Percentiles rank a stretch among this genome's conserved stretches.
Conservation (phyloP, 1,140 invertebrate genomes). For the Centruroides sculpturatus region DNA sequence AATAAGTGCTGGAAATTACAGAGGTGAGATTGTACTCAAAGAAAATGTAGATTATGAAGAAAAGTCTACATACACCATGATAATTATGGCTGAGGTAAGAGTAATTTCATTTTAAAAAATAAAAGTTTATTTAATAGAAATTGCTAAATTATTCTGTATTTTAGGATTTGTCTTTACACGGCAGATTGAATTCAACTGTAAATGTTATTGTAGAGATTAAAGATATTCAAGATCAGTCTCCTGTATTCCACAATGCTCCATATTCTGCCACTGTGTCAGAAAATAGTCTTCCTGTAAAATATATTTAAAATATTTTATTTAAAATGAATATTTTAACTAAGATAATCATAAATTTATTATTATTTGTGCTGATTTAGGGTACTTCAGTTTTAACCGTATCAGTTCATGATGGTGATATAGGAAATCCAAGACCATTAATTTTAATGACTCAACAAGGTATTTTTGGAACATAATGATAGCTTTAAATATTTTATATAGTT, state of each 20-base stretch:
- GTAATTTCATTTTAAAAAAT: neutral
- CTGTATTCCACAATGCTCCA: slow-evolving; percentile 57
- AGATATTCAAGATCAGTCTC: slow-evolving; percentile 67
- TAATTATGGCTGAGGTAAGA: slow-evolving; percentile 14
- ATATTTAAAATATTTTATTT: neutral
- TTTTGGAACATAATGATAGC: slow-evolving; percentile 44
- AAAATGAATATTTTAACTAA: neutral
- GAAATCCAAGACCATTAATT: slow-evolving; percentile 45
- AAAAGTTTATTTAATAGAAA: slow-evolving; percentile 11
- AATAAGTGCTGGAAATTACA: slow-evolving; percentile 50
- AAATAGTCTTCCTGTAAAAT: slow-evolving; percentile 42
- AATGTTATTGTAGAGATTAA: slow-evolving; percentile 55
- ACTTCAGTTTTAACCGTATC: slow-evolving; percentile 47
- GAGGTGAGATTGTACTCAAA: slow-evolving; percentile 45
- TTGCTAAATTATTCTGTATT: slow-evolving; percentile 23
- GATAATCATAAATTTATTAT: neutral
- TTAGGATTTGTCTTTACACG: slow-evolving; percentile 39
- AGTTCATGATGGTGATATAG: slow-evolving; percentile 60
- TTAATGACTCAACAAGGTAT: slow-evolving; percentile 14
- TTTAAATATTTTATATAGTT: neutral
- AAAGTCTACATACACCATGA: slow-evolving; percentile 51
- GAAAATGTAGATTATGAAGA: slow-evolving; percentile 55
- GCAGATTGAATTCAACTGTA: slow-evolving; percentile 44
- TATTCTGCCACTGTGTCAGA: slow-evolving; percentile 59
- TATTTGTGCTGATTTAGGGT: slow-evolving; percentile 23